Evolutionary conservation across 1,140 invertebrate species (phyloP).

Genomic region (Conus ventricosus): DNA sequence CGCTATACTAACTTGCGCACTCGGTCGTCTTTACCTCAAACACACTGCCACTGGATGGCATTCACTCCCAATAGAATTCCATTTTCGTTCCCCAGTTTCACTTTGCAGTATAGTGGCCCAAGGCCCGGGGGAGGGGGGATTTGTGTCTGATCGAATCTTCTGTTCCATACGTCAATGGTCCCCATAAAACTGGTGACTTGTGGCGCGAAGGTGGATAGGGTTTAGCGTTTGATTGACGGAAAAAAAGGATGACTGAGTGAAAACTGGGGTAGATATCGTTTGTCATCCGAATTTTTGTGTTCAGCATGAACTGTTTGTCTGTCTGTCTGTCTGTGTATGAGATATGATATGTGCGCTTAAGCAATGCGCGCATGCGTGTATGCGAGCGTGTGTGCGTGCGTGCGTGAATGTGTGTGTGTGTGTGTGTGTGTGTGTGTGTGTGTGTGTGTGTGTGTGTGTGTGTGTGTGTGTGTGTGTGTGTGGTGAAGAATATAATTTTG

Average conservation of each 20-base stretch:
- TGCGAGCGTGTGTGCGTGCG: not conserved
- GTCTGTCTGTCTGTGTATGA: not conserved
- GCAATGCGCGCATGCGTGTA: not conserved
- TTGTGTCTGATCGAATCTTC: no score
- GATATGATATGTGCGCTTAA: no score
- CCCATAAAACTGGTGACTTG: not conserved
- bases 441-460: slow-evolving; percentile 14
- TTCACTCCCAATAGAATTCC: no score
- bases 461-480: not conserved
- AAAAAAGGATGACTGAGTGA: not conserved
- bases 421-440: not conserved
- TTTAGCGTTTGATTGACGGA: slow-evolving; percentile 13
- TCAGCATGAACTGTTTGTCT: not conserved
- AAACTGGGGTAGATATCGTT: not conserved
- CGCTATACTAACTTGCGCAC: no score
- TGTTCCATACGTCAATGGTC: no score
- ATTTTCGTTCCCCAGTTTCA: no score
- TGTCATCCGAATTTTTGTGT: not conserved
- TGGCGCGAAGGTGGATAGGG: not conserved
- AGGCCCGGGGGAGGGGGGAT: no score
- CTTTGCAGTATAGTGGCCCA: no score
- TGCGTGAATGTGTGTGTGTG: no score
- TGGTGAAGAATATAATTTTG: no score
- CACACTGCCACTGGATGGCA: no score
- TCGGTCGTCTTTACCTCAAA: no score